Evolutionary conservation across 2,113 vertebrate genomes (phyloP), one percentile per base, ranked within the genome.

Genomic region (Rhineura floridana): DNA sequence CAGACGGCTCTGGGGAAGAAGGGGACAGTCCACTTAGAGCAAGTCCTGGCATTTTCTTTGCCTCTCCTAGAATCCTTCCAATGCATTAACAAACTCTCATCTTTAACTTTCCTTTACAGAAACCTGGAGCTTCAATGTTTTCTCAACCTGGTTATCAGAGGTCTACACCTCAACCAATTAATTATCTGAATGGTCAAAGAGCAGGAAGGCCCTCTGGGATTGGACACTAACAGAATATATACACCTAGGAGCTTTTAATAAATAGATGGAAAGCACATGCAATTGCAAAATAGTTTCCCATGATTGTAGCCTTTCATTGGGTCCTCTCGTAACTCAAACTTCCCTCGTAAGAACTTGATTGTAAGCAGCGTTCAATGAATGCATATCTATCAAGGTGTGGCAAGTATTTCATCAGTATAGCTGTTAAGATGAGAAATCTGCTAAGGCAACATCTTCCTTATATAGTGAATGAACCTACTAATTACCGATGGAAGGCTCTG

Each of bases 31-130:
- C 59, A 62, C 23, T 62, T 12, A 62, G 59, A 62, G 23, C 59
- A 62, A 9, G 59, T 62, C 13, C 3, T 3, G 59, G 9, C 23
- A 17, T 62, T 62, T 12, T 21, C 59, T 62, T 62, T 62, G 13
- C 69, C n/a, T 72, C n/a, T 72, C 3, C n/a, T 4, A 1, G 36
- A 44, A 30, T 46, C 0, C 50, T 23, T 42, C 33, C 73, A 36
- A 50, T 52, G 25, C 28, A 28, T 25, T 44, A n/a, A 12, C n/a
- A 73, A 10, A 70, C 50, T 85, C 50, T 69, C 81, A 73, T 89
- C 59, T 82, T 48, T 59, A 59, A 85, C 81, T 88, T 75, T 69
- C 94, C 59, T 91, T 93, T 46, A 52, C 92, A 96, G 94, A 89
- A 70, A 76, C 70, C 88, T 48, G 86, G 33, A 76, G 39, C 67